Evolutionary conservation across 2,888 invertebrate species (phyloP).

Genomic region (Hyalella azteca): DNA sequence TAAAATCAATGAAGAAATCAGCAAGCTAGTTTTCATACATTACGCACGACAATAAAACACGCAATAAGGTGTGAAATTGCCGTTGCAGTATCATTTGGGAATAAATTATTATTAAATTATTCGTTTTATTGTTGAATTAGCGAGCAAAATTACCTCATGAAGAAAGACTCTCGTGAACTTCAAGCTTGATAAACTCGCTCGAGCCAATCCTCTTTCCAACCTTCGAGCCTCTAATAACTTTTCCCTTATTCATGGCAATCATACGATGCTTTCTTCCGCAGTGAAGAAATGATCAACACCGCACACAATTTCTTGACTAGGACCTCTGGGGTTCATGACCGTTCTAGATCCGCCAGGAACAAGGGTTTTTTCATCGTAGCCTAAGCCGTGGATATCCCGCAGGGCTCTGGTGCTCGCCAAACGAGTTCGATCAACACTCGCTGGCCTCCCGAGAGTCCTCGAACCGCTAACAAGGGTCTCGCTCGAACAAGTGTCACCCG

Average conservation of each 20-base stretch:
- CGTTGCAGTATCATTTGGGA: not conserved
- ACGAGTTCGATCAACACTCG: not conserved
- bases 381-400: not conserved
- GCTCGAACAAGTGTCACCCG: not conserved
- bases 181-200: too few relatives aligned
- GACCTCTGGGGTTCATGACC: not conserved
- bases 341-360: not conserved
- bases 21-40: too few relatives aligned
- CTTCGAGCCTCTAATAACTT: not conserved
- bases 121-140: not conserved
- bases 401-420: not conserved
- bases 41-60: too few relatives aligned
- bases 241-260: not conserved
- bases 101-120: not conserved
- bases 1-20: too few relatives aligned
- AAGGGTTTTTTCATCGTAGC: not conserved
- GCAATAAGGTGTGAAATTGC: not conserved
- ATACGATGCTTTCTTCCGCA: conserved; percentile 30
- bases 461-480: not conserved
- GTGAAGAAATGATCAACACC: conserved; percentile 35
- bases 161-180: not conserved
- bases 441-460: not conserved
- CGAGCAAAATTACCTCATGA: not conserved
- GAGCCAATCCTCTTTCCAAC: not conserved
- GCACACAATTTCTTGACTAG: conserved; percentile 10